These are phyloP conservation scores for Lomographa bimaculata DNA, from an alignment of 2,888 invertebrate species.

Conservation along the genomic window DNA sequence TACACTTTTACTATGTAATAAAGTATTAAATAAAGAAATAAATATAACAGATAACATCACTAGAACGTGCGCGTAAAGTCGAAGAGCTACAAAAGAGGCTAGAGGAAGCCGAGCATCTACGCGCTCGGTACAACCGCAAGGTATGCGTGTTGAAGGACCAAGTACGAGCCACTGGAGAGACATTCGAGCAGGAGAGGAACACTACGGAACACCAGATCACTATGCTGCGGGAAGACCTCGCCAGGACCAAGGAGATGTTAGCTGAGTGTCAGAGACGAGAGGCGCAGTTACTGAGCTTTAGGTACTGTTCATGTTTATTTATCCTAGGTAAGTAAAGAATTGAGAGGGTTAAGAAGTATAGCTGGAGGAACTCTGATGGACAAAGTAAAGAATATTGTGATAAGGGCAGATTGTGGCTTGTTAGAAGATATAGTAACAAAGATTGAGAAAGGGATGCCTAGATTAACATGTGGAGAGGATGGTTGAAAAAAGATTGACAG, in stretches of 20 bases:
- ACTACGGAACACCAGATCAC: constrained; percentile 87
- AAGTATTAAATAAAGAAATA: too few relatives aligned
- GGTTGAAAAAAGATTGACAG: too few relatives aligned
- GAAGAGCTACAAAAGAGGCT: constrained; percentile 92
- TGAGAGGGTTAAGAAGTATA: too few relatives aligned
- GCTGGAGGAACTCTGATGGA: too few relatives aligned
- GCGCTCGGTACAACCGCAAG: constrained; percentile 89
- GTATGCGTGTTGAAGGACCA: constrained; percentile 89
- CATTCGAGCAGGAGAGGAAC: constrained; percentile 87
- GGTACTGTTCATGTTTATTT: too few relatives aligned
- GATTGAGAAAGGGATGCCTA: too few relatives aligned
- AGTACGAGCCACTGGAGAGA: constrained; percentile 86
- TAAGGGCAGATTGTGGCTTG: too few relatives aligned
- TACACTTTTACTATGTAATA: too few relatives aligned
- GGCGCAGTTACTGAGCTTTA: constrained; percentile 90
- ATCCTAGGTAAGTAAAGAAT: too few relatives aligned
- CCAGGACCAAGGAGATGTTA: constrained; percentile 88
- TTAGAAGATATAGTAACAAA: too few relatives aligned
- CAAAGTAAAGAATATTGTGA: too few relatives aligned
- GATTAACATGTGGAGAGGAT: too few relatives aligned
- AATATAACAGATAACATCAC: constrained; percentile 87
- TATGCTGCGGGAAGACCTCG: constrained; percentile 89
- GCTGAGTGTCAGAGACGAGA: constrained; percentile 90
- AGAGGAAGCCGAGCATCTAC: constrained; percentile 91
- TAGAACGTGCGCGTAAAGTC: constrained; percentile 92